These are phyloP conservation scores for Cetonia aurata DNA, from an alignment of 2,888 invertebrate genomes.

Conservation along the genomic window DNA sequence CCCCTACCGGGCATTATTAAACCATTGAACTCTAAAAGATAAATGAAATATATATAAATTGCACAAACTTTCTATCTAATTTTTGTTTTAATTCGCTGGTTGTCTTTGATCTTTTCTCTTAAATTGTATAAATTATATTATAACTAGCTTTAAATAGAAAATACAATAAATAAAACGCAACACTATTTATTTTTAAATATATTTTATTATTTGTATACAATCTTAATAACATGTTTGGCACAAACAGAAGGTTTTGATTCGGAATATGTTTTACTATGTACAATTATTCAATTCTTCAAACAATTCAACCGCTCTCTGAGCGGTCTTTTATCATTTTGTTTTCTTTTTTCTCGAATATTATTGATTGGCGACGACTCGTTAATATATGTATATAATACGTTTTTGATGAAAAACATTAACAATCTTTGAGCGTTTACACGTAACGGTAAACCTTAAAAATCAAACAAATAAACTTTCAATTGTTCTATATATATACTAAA, in stretches of 20 bases:
- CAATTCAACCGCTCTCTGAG: not conserved
- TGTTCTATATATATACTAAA: conserved; percentile 12
- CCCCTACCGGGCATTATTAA: too few species aligned
- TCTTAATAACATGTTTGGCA: conserved; percentile 44
- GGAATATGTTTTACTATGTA: conserved; percentile 25
- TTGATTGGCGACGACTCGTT: conserved; percentile 14
- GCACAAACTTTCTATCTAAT: too few species aligned
- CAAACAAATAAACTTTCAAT: conserved; percentile 7
- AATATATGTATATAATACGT: conserved; percentile 6
- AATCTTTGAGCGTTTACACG: conserved; percentile 16
- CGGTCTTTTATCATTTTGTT: conserved; percentile 7
- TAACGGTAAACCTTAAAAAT: conserved; percentile 21
- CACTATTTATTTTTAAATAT: conserved; percentile 29
- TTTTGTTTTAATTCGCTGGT: too few species aligned
- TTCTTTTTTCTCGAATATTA: conserved; percentile 12
- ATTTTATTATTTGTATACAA: conserved; percentile 45
- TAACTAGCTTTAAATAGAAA: too few species aligned
- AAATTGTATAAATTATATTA: too few species aligned
- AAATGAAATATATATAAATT: too few species aligned
- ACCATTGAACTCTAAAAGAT: too few species aligned
- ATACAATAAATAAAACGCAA: not conserved
- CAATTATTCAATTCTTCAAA: conserved; percentile 18
- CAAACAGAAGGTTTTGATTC: conserved; percentile 37
- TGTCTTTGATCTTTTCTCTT: too few species aligned
- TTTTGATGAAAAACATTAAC: conserved; percentile 35